Conservation (phyloP, 2,888 invertebrate genomes). For the Drosophila kokeensis region DNA sequence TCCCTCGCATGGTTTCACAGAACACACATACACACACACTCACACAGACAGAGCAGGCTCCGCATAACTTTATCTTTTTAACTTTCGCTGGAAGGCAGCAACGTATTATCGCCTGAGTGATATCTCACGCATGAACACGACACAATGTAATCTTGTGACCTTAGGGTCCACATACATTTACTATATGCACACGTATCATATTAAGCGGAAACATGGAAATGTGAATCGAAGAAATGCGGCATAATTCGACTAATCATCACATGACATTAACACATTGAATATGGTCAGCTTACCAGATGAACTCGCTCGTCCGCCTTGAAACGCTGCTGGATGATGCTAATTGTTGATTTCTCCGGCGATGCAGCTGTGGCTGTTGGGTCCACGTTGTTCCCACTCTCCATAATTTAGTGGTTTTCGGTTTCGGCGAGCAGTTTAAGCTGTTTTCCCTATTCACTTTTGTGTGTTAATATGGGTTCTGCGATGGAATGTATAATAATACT, state of each 20-base stretch:
- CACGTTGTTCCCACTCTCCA: conserved; percentile 36
- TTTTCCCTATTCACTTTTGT: conserved; percentile 2
- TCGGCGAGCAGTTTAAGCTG: conserved; percentile 6
- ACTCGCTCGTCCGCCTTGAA: conserved; percentile 83
- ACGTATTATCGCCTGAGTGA: conserved; percentile 15
- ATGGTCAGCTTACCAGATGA: conserved; percentile 74
- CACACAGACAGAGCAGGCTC: neutral
- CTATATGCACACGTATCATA: conserved; percentile 4
- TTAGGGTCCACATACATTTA: conserved; percentile 5
- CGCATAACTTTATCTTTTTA: neutral
- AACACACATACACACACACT: neutral
- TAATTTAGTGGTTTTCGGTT: conserved; percentile 25
- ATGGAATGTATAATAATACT: conserved; percentile 34
- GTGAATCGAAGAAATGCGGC: conserved; percentile 1
- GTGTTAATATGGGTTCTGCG: conserved; percentile 7
- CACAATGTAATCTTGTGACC: conserved; percentile 19
- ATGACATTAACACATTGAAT: neutral
- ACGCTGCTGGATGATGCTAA: conserved; percentile 82
- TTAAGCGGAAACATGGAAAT: neutral
- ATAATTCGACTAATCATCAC: conserved; percentile 31
- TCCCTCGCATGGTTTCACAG: neutral
- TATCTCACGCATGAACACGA: neutral
- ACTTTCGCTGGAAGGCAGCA: neutral
- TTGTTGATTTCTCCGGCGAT: conserved; percentile 40
- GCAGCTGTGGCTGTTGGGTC: conserved; percentile 19